Evolutionary conservation across 2,888 invertebrate species (phyloP), one percentile per base, ranked within the genome.

Genomic region (Melikaiella ostensackeni): DNA sequence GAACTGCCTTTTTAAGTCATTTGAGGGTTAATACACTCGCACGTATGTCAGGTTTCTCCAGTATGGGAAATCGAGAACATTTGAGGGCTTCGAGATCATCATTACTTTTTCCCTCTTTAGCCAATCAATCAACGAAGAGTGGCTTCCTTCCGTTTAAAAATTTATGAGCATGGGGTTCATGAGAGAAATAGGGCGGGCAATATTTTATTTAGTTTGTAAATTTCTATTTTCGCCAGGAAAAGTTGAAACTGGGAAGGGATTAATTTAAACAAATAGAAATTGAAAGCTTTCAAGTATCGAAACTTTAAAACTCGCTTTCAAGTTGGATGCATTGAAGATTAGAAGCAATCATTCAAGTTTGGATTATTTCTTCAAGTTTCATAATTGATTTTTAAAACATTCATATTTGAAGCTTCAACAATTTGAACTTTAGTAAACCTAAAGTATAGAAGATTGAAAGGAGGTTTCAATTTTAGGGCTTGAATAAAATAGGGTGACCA

Each of bases 1-100:
- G 30, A 50, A 70, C 50, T 70, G 46, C 30, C 70, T 70, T 33
- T 33, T 70, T 11, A 64, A 70, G 30, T 70, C 50, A 50, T 55
- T 46, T 46, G 27, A 27, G 46, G 66, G 46, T 70, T 70, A 70
- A 70, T 46, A 55, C 30, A 70, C 16, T 42, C 5, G 42, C 6
- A 42, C 50, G 4, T 6, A 70, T 50, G n/a, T 50, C 30, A 27
- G 50, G 50, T 70, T 33, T 50, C 70, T 9, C 3, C 9, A 46
- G 50, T 21, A 33, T n/a, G 70, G 50, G n/a, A 42, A 5, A 6
- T 6, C 5, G 42, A 42, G 16, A 50, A 30, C 46, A 27, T 70
- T 30, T 13, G 27, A 66, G 5, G 70, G 46, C 50, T 70, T 70
- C 70, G 27, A 33, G 50, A 70, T 70, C 30, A 50, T 70, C 46